Base-by-base conservation (phyloP, 2,797 vertebrate species). In the Eupleurogrammus muticus region DNA sequence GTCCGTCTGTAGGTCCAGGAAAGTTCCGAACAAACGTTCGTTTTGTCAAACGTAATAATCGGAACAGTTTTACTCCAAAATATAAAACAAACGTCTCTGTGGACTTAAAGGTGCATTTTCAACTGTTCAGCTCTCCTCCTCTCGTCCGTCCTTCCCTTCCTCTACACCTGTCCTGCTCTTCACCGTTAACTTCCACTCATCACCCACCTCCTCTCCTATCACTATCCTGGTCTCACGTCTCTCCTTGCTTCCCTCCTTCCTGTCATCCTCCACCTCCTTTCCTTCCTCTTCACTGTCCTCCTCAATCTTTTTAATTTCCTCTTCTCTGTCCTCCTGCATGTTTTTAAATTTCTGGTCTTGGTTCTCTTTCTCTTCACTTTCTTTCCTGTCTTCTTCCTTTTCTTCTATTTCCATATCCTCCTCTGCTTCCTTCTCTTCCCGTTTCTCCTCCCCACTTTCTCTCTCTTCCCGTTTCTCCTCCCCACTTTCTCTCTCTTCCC, bases 111-210 rank as follows among this genome's bases (percentile, higher is more conserved):
- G n/a, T n/a, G n/a, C n/a, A n/a, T n/a, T n/a, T n/a, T n/a, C n/a
- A n/a, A n/a, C 19, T 9, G 5, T 11, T 85, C 76, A 85, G 64
- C 81, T 66, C 2, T 70, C 23, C 0, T 77, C 77, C 48, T 55
- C 64, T 53, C 1, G 0, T 66, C 59, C 1, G 5, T 74, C 49
- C 1, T 67, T 47, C n/a, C 57, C 9, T 0, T 13, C 57, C n/a
- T 72, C 73, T 0, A 23, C 10, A 0, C 70, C 58, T 1, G 65
- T 62, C 50, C 73, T 58, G 53, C 71, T 84, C 70, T 87, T 84
- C 5, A 73, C 60, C 0, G 82, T 70, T 6, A 91, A 74, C 68
- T 88, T 89, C 89, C 91, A 92, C 74, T 91, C 90, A 0, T 90
- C 83, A 0, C 89, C 91, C 0, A 90, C 77, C 2, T 90, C 87